Conservation (phyloP, 1,140 invertebrate species). For the Cardiocondyla obscurior region DNA sequence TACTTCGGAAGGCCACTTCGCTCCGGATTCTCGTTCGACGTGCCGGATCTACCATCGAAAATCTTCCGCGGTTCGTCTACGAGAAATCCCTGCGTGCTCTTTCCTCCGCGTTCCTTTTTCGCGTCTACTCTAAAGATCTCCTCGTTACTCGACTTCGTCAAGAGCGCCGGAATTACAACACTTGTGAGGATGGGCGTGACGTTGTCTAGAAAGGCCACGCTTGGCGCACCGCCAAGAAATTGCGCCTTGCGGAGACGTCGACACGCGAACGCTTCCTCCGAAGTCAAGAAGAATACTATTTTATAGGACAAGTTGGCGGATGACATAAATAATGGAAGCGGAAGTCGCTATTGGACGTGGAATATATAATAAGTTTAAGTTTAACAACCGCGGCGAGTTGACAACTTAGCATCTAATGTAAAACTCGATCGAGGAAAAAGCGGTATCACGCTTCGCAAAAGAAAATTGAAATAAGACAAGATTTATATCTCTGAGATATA, state of each 20-base stretch:
- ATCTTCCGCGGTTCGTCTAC: slow-evolving; percentile 41
- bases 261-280: slow-evolving; percentile 20
- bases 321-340: slow-evolving; percentile 36
- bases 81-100: slow-evolving; percentile 26
- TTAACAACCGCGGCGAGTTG: not conserved
- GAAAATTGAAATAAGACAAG: too few relatives aligned
- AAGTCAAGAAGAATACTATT: slow-evolving; percentile 25
- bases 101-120: not conserved
- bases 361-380: slow-evolving; percentile 41
- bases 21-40: slow-evolving; percentile 57
- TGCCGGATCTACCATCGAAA: slow-evolving; percentile 52
- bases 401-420: not conserved
- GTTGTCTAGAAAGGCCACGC: slow-evolving; percentile 11
- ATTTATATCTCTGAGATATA: not conserved
- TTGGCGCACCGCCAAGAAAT: slow-evolving; percentile 36
- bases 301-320: slow-evolving; percentile 8
- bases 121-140: not conserved
- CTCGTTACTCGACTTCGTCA: slow-evolving; percentile 22
- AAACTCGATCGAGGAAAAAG: slow-evolving; percentile 19
- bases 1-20: slow-evolving; percentile 61
- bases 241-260: slow-evolving; percentile 1
- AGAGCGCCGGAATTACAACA: slow-evolving; percentile 44
- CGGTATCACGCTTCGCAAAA: not conserved
- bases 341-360: slow-evolving; percentile 15
- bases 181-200: slow-evolving; percentile 13